phyloP scores from a whole-genome alignment of 30 jellyfish, hydroid and myxozoan genomes.

The Aurelia aurita region DNA sequence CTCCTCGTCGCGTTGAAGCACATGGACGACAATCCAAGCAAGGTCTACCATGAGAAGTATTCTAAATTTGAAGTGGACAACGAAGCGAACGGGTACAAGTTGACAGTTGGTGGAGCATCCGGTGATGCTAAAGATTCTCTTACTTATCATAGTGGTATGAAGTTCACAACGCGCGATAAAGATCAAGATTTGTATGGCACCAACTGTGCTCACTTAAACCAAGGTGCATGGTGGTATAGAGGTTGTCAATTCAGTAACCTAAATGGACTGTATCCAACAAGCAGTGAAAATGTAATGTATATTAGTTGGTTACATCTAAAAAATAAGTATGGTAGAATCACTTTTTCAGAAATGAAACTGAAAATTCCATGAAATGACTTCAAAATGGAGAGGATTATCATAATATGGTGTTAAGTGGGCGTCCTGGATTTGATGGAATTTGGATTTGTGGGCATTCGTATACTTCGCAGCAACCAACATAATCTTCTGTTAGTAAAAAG shows the following conservation, averaged over 20 bases:
- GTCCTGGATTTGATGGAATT: too few relatives aligned
- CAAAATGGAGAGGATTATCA: too few relatives aligned
- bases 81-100: background rate
- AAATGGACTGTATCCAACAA: background rate
- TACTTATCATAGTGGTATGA: background rate
- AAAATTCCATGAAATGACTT: background rate
- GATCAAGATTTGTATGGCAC: background rate
- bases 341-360: conserved; percentile 6
- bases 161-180: background rate
- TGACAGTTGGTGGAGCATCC: background rate
- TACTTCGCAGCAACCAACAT: too few relatives aligned
- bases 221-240: conserved; percentile 22
- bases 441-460: too few relatives aligned
- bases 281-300: background rate
- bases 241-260: background rate
- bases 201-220: background rate
- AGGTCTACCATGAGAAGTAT: background rate
- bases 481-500: too few relatives aligned
- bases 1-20: background rate
- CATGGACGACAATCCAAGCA: background rate
- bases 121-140: background rate
- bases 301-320: background rate
- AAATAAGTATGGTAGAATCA: background rate
- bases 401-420: too few relatives aligned
- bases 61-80: background rate